phyloP scores from a whole-genome alignment of 2,888 invertebrate species.

The Drosophila neotestacea region DNA sequence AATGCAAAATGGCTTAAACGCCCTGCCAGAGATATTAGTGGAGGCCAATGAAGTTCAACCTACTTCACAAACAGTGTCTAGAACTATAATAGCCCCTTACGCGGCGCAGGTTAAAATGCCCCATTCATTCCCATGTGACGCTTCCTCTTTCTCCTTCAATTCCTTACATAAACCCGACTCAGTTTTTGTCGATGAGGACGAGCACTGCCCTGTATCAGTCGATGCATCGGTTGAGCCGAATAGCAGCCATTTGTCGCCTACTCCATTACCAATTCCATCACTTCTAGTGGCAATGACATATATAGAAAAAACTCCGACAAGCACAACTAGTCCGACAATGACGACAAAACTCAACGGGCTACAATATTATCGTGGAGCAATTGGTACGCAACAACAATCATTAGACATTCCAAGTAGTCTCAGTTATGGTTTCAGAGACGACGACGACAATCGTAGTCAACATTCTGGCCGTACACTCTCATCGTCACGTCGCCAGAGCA shows the following conservation, averaged over 20 bases:
- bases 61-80: neutral
- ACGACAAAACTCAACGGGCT: constrained; percentile 4
- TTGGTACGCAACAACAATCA: constrained; percentile 85
- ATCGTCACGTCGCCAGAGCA: constrained; percentile 94
- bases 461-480: constrained; percentile 95
- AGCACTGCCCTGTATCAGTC: neutral
- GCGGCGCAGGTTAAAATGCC: too few species aligned
- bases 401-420: constrained; percentile 89
- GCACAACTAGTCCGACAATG: constrained; percentile 1
- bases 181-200: constrained; percentile 40
- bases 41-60: constrained; percentile 16
- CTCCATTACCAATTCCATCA: constrained; percentile 7
- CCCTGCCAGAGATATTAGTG: constrained; percentile 18
- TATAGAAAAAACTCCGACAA: constrained; percentile 1
- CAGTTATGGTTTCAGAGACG: constrained; percentile 86
- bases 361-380: constrained; percentile 85
- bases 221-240: too few species aligned
- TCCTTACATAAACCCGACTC: neutral
- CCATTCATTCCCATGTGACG: too few species aligned
- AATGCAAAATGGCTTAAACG: constrained; percentile 5
- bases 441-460: constrained; percentile 94
- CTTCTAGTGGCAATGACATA: constrained; percentile 11
- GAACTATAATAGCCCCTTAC: too few species aligned
- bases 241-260: neutral
- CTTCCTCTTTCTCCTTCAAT: neutral